Evolutionary conservation across 2,888 invertebrate species (phyloP), one percentile per base, ranked within the genome.

Genomic region (Taenaris catops): DNA sequence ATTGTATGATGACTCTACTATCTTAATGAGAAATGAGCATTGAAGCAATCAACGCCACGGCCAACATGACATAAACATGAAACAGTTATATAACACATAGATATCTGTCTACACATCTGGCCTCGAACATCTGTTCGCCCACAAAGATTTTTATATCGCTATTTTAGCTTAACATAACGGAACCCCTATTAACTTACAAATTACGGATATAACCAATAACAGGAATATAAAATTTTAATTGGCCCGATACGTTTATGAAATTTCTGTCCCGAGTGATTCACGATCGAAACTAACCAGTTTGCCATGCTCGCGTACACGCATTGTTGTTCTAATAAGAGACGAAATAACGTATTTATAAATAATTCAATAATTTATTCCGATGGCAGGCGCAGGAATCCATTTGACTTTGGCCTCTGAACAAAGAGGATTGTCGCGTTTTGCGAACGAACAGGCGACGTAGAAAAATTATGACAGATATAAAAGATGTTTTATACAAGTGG

Each of bases 391-490:
- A 51, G 36, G 48, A 55, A 54, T 61, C 61, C 61, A 61, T 62
- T 55, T 63, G n/a, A n/a, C n/a, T n/a, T n/a, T n/a, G n/a, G n/a
- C 48, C 42, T 46, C 44, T 49, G 54, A 63, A 74, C 72, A 81
- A 80, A 80, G 74, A 58, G 56, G 74, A 68, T 72, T 75, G 75
- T 76, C 68, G 74, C 69, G 52, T 66, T 68, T 66, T 57, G 79
- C 81, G 60, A 70, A 81, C 72, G 71, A 76, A 73, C 71, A 67
- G n/a, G 80, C 75, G 81, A 84, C 84, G 76, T 81, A 79, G 81
- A 84, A 84, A 80, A 86, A 86, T 83, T 81, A 84, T 83, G 84
- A 84, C 75, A 83, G 73, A 86, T 84, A 69, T 56, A 64, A 69
- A 31, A 56, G 53, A 65, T 60, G 57, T 61, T 60, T 52, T 59